phyloP scores from a whole-genome alignment of 2,797 vertebrate genomes.

The Myotis daubentonii region DNA sequence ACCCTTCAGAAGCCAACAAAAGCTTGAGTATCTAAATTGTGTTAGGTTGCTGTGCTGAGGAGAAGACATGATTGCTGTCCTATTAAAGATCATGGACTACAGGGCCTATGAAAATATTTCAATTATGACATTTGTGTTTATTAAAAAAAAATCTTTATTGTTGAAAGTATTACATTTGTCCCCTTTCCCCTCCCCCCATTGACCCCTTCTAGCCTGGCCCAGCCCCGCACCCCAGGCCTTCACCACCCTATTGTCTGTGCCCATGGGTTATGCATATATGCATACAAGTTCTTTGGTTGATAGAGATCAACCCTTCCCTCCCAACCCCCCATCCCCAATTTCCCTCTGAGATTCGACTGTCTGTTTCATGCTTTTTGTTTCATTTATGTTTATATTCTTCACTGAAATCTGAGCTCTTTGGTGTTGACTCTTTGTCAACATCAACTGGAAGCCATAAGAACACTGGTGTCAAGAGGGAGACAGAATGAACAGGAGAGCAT shows the following conservation, averaged over 20 bases:
- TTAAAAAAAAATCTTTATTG: too few relatives aligned
- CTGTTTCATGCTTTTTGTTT: neutral
- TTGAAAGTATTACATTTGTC: too few relatives aligned
- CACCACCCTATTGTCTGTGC: too few relatives aligned
- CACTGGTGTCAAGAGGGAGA: neutral
- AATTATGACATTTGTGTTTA: neutral
- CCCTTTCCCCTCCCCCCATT: too few relatives aligned
- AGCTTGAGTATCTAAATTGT: neutral
- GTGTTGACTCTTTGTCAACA: neutral
- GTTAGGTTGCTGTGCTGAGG: neutral
- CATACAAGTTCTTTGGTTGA: too few relatives aligned
- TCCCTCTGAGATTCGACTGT: too few relatives aligned
- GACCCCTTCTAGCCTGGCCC: too few relatives aligned
- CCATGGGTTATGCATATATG: too few relatives aligned
- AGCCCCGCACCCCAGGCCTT: too few relatives aligned
- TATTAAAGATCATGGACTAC: neutral
- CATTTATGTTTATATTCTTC: neutral
- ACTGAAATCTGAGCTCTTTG: neutral
- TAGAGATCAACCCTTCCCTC: too few relatives aligned
- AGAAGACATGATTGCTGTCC: neutral
- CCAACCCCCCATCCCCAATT: too few relatives aligned
- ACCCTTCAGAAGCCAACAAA: neutral
- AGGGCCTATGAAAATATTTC: neutral
- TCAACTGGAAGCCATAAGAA: neutral
- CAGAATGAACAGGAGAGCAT: neutral